Base-by-base conservation (phyloP, 1,140 invertebrate genomes). In the Solenopsis fugax region DNA sequence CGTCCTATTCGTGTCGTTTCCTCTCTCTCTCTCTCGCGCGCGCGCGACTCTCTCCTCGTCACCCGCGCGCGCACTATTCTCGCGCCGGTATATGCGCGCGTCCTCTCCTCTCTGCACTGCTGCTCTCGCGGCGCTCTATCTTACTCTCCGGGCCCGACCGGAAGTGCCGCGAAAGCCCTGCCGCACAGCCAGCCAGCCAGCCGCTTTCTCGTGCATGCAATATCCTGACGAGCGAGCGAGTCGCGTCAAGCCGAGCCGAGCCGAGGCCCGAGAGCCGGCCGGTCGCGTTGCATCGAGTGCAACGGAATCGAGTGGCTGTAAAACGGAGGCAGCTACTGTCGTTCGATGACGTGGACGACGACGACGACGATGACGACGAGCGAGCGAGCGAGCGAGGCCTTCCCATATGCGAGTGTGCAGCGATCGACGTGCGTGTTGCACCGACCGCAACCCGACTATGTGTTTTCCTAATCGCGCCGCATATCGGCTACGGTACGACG, bases 121-220 rank as follows among this genome's bases (percentile, higher is more conserved):
- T 10, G n/a, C n/a, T 4, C 64, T 7, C 62, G 5, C 45, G 24
- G 34, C 41, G 41, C 76, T 80, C 48, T 78, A 78, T 65, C 60
- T 85, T 85, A 52, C 73, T 78, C 84, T 78, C 60, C 50, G 12
- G 58, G 34, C 13, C 24, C 21, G 13, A 67, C 73, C 84, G 84
- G 84, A 85, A 85, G 84, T 60, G 29, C 34, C 56, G 45, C 71
- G 37, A 41, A 41, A 56, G 71, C 29, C 60, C 82, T 85, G 82
- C 56, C 60, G 58, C 48, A 56, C 48, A 56, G 82, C 72, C 29
- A 29, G 29, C 29, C 29, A 29, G 29, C 29, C 29, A 45, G 48
- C 37, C 82, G 82, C 82, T 85, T 85, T 85, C 82, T 78, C 73
- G 82, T 29, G 41, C 4, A 77, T 85, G 58, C 73, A 48, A 85